phyloP scores from a whole-genome alignment of 2,797 vertebrate species.

The Morelia viridis region DNA sequence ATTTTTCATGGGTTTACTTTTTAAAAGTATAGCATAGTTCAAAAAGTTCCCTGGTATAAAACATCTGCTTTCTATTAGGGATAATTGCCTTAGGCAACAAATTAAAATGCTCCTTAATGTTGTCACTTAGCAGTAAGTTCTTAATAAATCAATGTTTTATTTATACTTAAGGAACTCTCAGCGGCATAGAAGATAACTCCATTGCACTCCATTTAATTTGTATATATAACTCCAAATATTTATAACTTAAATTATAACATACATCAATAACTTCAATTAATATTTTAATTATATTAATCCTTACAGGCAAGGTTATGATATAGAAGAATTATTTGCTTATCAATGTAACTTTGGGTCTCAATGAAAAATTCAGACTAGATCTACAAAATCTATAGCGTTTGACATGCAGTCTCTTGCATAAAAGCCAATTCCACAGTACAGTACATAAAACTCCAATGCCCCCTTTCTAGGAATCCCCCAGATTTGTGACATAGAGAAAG shows the following conservation, averaged over 20 bases:
- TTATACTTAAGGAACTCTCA: neutral
- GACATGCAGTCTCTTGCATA: neutral
- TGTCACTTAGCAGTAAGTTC: neutral
- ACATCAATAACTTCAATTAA: neutral
- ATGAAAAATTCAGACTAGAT: neutral
- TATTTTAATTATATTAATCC: neutral
- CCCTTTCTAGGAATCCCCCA: neutral
- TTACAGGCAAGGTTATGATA: neutral
- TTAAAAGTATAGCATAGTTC: neutral
- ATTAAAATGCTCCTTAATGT: neutral
- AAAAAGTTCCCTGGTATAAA: neutral
- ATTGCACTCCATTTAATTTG: neutral
- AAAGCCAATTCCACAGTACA: neutral
- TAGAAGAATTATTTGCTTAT: neutral
- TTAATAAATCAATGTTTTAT: neutral
- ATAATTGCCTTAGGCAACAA: neutral
- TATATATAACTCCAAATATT: neutral
- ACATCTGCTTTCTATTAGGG: conserved; percentile 9
- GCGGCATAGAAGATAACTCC: neutral
- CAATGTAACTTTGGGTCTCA: neutral
- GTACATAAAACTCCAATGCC: neutral
- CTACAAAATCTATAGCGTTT: neutral
- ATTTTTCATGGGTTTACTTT: neutral
- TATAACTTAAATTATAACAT: neutral
- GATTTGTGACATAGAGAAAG: neutral